These are phyloP conservation scores for Rhopalosiphum maidis DNA, from an alignment of 1,140 invertebrate genomes.

Conservation along the genomic window DNA sequence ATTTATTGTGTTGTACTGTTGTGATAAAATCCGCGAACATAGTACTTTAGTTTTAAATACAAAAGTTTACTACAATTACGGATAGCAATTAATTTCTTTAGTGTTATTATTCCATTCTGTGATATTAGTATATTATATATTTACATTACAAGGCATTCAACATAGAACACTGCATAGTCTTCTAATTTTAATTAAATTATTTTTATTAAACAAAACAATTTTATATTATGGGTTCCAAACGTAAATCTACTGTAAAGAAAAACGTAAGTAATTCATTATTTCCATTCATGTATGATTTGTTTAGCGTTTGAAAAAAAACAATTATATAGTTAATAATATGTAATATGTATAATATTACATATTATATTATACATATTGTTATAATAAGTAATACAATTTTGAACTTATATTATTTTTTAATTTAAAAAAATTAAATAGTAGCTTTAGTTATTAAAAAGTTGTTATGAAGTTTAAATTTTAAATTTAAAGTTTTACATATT, in stretches of 20 bases:
- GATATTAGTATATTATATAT: no score
- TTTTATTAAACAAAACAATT: no score
- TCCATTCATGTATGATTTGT: neutral
- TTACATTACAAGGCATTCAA: no score
- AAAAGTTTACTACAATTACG: no score
- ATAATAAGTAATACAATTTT: neutral
- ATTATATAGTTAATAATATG: no score
- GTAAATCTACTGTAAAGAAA: conserved; percentile 47
- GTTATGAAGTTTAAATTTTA: neutral
- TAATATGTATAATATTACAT: neutral
- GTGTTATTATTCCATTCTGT: no score
- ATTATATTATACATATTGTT: neutral
- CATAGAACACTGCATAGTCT: no score
- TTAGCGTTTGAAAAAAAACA: neutral
- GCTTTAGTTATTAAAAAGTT: neutral
- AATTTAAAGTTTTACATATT: neutral
- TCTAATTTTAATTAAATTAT: no score
- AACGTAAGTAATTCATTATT: conserved; percentile 38
- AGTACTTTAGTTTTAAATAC: no score
- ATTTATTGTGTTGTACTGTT: no score
- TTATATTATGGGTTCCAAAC: conserved; percentile 33
- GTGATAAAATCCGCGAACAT: no score
- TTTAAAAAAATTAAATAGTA: neutral
- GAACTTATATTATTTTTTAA: neutral
- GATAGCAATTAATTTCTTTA: no score